A percentile compares a stretch with the other conserved stretches of the same genome.
Evolutionary conservation across 2,888 invertebrate species (phyloP).

Genomic region (Torymus texanus): DNA sequence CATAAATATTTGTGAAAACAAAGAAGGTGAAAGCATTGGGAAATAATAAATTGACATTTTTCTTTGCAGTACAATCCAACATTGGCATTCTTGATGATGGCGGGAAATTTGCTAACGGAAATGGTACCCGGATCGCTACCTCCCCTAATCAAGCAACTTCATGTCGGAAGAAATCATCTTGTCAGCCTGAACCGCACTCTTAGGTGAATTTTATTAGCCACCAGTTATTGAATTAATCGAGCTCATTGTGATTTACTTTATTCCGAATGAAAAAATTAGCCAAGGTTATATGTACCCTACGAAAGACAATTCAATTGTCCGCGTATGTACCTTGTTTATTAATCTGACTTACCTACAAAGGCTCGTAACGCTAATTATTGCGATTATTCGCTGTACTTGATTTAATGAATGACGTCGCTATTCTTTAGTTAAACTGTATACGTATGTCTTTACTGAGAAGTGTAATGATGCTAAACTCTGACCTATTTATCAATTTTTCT

Average conservation of each 20-base stretch:
- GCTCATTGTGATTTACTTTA: background rate
- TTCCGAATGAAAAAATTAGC: no score
- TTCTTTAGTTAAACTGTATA: background rate
- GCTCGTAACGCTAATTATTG: constrained; percentile 35
- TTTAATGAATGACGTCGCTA: constrained; percentile 29
- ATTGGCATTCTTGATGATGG: constrained; percentile 83
- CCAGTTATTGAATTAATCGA: constrained; percentile 1
- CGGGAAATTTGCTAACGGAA: constrained; percentile 85
- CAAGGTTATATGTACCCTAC: constrained; percentile 7
- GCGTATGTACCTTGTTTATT: constrained; percentile 19
- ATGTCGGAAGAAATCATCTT: constrained; percentile 85
- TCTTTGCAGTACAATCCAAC: constrained; percentile 77
- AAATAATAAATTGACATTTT: constrained; percentile 1
- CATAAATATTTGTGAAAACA: no score
- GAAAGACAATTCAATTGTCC: constrained; percentile 10
- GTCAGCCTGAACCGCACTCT: constrained; percentile 85
- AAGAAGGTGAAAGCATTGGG: no score
- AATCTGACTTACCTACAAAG: constrained; percentile 24
- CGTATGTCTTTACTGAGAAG: background rate
- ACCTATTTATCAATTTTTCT: no score
- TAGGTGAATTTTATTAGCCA: constrained; percentile 71
- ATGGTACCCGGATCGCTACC: constrained; percentile 86
- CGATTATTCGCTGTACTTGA: constrained; percentile 35
- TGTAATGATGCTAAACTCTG: background rate
- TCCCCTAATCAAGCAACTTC: constrained; percentile 81